Evolutionary conservation across 92 coral and sea anemone genomes (phyloP).

Genomic region (Parazoanthus darwini): DNA sequence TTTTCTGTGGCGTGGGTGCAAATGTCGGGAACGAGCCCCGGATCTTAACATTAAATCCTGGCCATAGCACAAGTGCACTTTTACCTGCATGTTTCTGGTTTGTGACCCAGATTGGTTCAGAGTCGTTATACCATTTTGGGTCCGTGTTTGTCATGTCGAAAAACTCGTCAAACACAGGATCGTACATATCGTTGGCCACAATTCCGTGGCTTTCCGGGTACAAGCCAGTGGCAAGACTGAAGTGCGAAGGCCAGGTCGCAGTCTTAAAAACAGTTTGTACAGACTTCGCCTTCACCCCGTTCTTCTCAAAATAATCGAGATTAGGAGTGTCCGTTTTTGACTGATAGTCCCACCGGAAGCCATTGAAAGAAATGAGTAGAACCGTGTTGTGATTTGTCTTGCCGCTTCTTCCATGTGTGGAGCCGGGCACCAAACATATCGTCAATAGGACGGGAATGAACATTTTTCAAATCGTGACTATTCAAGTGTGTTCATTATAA

Average conservation of each 20-base stretch:
- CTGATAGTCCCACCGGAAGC: constrained; percentile 93
- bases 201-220: constrained; percentile 94
- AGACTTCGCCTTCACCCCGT: constrained; percentile 76
- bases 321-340: constrained; percentile 75
- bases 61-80: constrained; percentile 90
- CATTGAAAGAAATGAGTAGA: constrained; percentile 82
- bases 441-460: background rate
- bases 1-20: constrained; percentile 50
- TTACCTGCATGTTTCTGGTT: constrained; percentile 82
- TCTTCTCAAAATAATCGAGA: constrained; percentile 69
- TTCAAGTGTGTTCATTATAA: background rate
- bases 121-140: constrained; percentile 87
- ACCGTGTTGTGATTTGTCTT: constrained; percentile 44
- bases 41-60: constrained; percentile 77
- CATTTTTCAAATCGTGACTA: constrained; percentile 5
- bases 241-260: constrained; percentile 81
- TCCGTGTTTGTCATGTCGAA: constrained; percentile 73
- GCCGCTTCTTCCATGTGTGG: background rate
- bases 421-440: background rate
- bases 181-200: constrained; percentile 85
- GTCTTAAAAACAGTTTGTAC: constrained; percentile 84
- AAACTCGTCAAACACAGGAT: constrained; percentile 63
- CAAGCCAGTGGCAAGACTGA: constrained; percentile 84
- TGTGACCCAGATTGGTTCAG: constrained; percentile 90
- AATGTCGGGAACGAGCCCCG: constrained; percentile 58